These are phyloP conservation scores for Nothocercus julius DNA, from an alignment of 2,113 vertebrate species.

Conservation along the genomic window DNA sequence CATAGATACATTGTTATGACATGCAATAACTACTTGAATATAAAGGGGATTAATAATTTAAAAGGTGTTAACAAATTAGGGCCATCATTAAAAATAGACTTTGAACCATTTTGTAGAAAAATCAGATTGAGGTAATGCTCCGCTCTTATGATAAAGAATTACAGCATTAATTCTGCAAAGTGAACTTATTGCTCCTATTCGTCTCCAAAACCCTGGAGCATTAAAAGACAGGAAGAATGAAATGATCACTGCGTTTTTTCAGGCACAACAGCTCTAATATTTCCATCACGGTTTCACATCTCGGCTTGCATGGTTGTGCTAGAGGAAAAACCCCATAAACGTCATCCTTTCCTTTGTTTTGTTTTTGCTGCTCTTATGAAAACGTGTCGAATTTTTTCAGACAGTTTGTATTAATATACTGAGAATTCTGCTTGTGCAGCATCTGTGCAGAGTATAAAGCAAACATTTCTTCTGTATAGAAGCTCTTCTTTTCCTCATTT, in stretches of 20 bases:
- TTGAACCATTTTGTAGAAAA: slow-evolving; percentile 98
- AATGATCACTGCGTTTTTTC: slow-evolving; percentile 91
- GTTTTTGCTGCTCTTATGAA: slow-evolving; percentile 71
- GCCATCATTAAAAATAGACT: slow-evolving; percentile 99
- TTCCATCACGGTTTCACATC: slow-evolving; percentile 86
- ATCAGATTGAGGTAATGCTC: slow-evolving; percentile 98
- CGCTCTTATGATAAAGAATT: slow-evolving; percentile 98
- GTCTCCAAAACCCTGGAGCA: slow-evolving; percentile 97
- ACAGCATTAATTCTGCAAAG: slow-evolving; percentile 99
- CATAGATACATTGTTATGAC: slow-evolving; percentile 99
- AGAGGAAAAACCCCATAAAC: slow-evolving; percentile 63
- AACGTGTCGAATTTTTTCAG: slow-evolving; percentile 57
- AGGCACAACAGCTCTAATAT: slow-evolving; percentile 88
- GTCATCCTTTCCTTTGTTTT: slow-evolving; percentile 77
- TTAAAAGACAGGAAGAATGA: slow-evolving; percentile 91
- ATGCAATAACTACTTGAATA: slow-evolving; percentile 99
- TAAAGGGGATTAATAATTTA: slow-evolving; percentile 99
- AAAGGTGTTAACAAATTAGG: slow-evolving; percentile 99
- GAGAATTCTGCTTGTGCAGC: slow-evolving; percentile 68
- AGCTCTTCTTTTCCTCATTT: slow-evolving; percentile 45
- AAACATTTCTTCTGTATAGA: slow-evolving; percentile 45
- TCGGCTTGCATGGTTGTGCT: slow-evolving; percentile 73
- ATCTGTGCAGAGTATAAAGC: slow-evolving; percentile 40
- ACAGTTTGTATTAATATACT: slow-evolving; percentile 73
- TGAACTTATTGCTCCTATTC: slow-evolving; percentile 99